These are phyloP conservation scores for Allacma fusca DNA, from an alignment of 2,888 invertebrate genomes.

Conservation along the genomic window DNA sequence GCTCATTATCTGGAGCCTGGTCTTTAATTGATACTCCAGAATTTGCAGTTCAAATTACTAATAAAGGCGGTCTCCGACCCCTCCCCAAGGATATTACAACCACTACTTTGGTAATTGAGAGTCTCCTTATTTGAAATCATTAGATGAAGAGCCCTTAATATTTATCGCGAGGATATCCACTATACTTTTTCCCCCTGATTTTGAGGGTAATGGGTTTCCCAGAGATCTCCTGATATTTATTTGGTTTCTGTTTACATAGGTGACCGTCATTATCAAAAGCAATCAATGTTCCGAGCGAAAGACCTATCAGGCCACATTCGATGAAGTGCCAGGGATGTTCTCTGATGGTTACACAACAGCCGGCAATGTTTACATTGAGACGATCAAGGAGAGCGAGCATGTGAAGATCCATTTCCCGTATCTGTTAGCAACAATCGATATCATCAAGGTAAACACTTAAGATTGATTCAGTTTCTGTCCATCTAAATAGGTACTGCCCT, in stretches of 20 bases:
- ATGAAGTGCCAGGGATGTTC: conserved; percentile 61
- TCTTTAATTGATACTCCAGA: conserved; percentile 60
- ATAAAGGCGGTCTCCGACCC: conserved; percentile 60
- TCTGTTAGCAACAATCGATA: conserved; percentile 56
- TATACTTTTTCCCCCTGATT: too few relatives aligned
- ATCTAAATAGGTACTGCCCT: too few relatives aligned
- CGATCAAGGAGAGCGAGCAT: conserved; percentile 59
- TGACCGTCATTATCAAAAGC: conserved; percentile 61
- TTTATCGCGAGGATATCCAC: too few relatives aligned
- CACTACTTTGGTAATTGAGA: conserved; percentile 57
- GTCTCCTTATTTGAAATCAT: not conserved
- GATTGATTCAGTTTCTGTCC: not conserved
- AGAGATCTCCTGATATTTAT: too few relatives aligned
- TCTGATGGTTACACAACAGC: conserved; percentile 59
- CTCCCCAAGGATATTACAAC: conserved; percentile 60
- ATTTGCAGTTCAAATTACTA: conserved; percentile 61
- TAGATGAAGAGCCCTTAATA: too few relatives aligned
- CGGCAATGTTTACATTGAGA: conserved; percentile 60
- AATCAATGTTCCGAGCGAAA: conserved; percentile 60
- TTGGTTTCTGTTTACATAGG: conserved; percentile 44
- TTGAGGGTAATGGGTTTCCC: too few relatives aligned
- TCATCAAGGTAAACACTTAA: conserved; percentile 56
- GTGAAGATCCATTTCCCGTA: conserved; percentile 60
- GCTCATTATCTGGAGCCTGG: conserved; percentile 61
- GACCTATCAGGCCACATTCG: conserved; percentile 60